Base-by-base conservation (phyloP, 2,797 vertebrate species). In the Falco peregrinus region DNA sequence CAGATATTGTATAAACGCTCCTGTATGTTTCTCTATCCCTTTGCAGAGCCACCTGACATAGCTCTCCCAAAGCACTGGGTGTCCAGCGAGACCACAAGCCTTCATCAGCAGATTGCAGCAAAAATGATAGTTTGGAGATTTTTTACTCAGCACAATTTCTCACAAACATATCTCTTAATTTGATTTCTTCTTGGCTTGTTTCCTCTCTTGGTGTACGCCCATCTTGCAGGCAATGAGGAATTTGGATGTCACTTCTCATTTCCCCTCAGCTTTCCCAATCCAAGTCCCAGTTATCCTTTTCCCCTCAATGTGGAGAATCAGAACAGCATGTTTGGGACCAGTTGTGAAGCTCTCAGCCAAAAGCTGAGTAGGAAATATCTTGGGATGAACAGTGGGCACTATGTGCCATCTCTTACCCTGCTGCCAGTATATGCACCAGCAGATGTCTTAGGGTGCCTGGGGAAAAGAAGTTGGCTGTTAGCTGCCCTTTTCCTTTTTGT, bases 171-270 rank as follows among this genome's bases (percentile, higher is more conserved):
- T 71, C 33, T 96, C 94, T 97, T 92, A 95, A 96, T 95, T 95
- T 95, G 48, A 92, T 96, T 94, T 94, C 43, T 95, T 94, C 82
- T 93, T 92, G 91, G 83, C 94, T 93, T 94, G 70, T 95, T 95
- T 96, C 91, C 86, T 89, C 60, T 70, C 89, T 71, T 94, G 91
- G 85, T 70, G 53, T 87, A 60, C 24, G 77, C 80, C 68, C 48
- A 80, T 96, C 90, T 90, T 93, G 77, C 86, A 85, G 89, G 93
- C 88, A 85, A 90, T 3, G 19, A 96, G 77, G 93, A 95, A 92
- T 94, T 96, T 96, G 93, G 81, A 97, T 95, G 93, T 96, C 81
- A 68, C 37, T 96, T 95, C 93, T 94, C 77, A 93, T 95, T 97
- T 96, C 88, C 95, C 74, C 60, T 92, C 90, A 65, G 70, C 78